phyloP scores from a whole-genome alignment of 2,888 invertebrate genomes.

The Perizoma flavofasciatum region DNA sequence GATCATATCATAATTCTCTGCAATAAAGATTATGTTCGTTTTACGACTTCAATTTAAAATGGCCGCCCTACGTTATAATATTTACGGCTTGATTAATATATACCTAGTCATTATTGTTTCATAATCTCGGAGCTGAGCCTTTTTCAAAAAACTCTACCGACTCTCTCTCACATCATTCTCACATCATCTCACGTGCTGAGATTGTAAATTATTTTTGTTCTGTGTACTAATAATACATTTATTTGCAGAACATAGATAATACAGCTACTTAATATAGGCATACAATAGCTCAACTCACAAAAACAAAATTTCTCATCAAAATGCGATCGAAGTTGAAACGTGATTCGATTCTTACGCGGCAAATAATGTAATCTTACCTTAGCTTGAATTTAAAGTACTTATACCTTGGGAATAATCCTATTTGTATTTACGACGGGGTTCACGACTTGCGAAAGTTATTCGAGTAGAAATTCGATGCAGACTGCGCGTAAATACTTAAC shows the following conservation, averaged over 20 bases:
- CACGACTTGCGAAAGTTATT: constrained; percentile 50
- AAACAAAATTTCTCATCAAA: constrained; percentile 27
- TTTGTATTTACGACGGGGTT: constrained; percentile 52
- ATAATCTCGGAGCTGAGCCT: constrained; percentile 20
- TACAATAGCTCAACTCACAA: too few relatives aligned
- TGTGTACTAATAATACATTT: too few relatives aligned
- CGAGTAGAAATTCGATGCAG: constrained; percentile 42
- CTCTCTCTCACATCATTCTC: too few relatives aligned
- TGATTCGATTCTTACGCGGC: constrained; percentile 46
- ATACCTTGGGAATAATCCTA: constrained; percentile 42
- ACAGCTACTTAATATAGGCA: too few relatives aligned
- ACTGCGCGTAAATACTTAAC: constrained; percentile 33
- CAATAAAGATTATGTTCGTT: constrained; percentile 43
- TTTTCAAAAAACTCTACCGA: not conserved
- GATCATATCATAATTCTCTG: constrained; percentile 15
- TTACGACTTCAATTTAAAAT: constrained; percentile 37
- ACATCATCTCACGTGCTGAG: too few relatives aligned
- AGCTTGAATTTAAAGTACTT: constrained; percentile 61
- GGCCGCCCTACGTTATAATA: constrained; percentile 25
- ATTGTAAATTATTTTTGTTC: too few relatives aligned
- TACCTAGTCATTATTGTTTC: constrained; percentile 34
- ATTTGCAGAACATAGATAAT: too few relatives aligned
- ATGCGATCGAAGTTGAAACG: constrained; percentile 43
- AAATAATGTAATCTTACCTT: constrained; percentile 45
- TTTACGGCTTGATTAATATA: constrained; percentile 28